Base-by-base conservation (phyloP, 1,140 invertebrate species). In the Homarus americanus region DNA sequence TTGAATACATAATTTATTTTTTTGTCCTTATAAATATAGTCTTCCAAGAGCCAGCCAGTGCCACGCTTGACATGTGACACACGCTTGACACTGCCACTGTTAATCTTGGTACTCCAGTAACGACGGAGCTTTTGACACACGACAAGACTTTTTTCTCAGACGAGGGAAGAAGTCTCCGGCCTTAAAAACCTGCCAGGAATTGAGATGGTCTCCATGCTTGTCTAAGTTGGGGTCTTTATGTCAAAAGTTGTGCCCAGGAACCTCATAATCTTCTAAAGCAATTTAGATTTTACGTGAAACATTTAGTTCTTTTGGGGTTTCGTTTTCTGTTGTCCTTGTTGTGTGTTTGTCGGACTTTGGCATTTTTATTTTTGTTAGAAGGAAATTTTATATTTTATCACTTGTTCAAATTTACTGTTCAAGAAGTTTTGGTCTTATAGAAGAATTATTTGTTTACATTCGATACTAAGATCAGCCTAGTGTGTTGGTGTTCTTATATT, bases 231-330 rank as follows among this genome's bases (percentile, higher is more conserved):
- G 28, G 69, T 90, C 87, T 90, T 83, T 84, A 90, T 78, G 72
- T 90, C 87, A 63, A 76, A 90, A 76, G 66, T 89, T 89, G 53
- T 41, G 38, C n/a, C 40, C 24, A 28, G 28, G 7, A 75, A 20
- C 36, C 66, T 73, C 79, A 89, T 89, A 83, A 89, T 82, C 66
- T 88, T 89, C 87, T 73, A 82, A 89, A 66, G 66, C 79, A 89
- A 82, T 82, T 89, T 89, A 82, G 78, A 89, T 82, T 83, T 89
- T 89, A 89, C 79, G 78, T 89, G 87, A 40, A 72, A 73, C 36
- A 66, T 82, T 44, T 73, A 66, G 58, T 66, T 10, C 40, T 58
- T n/a, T n/a, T n/a, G 44, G 44, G 15, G 44, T 5, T 5, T 49
- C 44, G 44, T 49, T 49, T 49, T 5, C 28, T 34, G 73, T 38